Base-by-base conservation (phyloP, 2,888 invertebrate genomes). In the Serripes groenlandicus region DNA sequence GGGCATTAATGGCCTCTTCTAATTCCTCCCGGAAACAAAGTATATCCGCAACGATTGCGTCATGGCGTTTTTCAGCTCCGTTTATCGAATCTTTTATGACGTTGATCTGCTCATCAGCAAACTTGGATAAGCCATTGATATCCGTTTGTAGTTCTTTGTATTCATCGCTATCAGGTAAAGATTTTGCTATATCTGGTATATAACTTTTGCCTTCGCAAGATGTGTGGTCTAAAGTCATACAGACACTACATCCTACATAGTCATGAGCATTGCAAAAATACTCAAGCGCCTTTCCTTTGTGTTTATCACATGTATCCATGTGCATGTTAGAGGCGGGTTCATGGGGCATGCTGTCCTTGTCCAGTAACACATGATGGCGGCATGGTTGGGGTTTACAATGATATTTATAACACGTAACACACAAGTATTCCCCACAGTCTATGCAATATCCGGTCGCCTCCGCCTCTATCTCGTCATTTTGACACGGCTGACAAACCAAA, bases 361-460 rank as follows among this genome's bases (percentile, higher is more conserved):
- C 71, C 26, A 71, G 35, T 5, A 71, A 35, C 23, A 56, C 54
- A 34, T 71, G 71, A n/a, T 71, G 54, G 15, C 71, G 32, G n/a
- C 54, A 56, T 56, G 71, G 71, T 58, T 32, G 26, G 4, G 71
- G 56, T 56, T 58, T 54, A 26, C 71, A 71, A 26, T 71, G 71
- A n/a, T 32, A 56, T 34, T 71, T 71, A 32, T 71, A 71, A 28
- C 71, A 71, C 56, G 56, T 56, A 26, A n/a, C 26, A 71, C 71
- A 71, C 26, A 71, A 35, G 56, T 71, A 71, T 23, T 71, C 35
- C 34, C 21, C 34, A 71, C 71, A 71, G 18, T 71, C 71, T 0
- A 71, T 58, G 37, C 71, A 71, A 34, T 56, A 71, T 71, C 71
- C 71, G 5, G 58, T 26, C 23, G 35, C 71, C 28, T 66, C 66